A percentile compares a stretch with the other conserved stretches of the same genome.
These are phyloP conservation scores for Netelia inedita DNA, from an alignment of 2,888 invertebrate genomes.

Conservation along the genomic window DNA sequence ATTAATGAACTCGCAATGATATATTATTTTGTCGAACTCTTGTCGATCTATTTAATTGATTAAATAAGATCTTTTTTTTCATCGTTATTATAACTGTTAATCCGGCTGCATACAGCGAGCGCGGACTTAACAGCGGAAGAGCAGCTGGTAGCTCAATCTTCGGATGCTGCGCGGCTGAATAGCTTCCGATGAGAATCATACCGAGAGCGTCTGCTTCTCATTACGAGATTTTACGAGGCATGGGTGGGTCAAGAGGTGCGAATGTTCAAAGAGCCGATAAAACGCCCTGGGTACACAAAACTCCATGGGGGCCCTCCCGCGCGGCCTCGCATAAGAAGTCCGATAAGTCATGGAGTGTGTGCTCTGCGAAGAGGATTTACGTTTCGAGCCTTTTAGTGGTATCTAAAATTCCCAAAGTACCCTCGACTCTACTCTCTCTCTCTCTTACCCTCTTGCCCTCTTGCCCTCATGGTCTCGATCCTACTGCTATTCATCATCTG, in stretches of 20 bases:
- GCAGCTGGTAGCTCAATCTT: constrained; percentile 46
- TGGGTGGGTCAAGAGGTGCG: constrained; percentile 80
- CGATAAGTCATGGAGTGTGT: constrained; percentile 4
- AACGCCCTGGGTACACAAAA: constrained; percentile 56
- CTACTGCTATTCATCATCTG: constrained; percentile 2
- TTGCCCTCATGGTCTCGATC: neutral
- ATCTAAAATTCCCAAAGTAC: constrained; percentile 74
- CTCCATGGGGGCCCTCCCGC: neutral
- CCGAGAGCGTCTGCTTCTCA: constrained; percentile 77
- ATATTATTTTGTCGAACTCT: neutral
- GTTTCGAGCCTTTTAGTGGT: constrained; percentile 77
- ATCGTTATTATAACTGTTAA: neutral
- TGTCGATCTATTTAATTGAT: neutral
- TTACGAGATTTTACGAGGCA: constrained; percentile 78
- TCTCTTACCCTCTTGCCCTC: neutral
- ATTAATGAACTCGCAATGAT: neutral
- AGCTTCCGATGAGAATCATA: constrained; percentile 18
- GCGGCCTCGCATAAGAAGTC: neutral
- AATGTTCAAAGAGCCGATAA: constrained; percentile 80
- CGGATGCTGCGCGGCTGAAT: constrained; percentile 9
- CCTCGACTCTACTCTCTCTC: constrained; percentile 19
- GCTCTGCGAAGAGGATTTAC: constrained; percentile 1
- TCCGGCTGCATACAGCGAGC: constrained; percentile 9
- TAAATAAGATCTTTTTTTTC: neutral
- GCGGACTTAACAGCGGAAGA: neutral